Evolutionary conservation across 2,888 invertebrate genomes (phyloP).

Genomic region (Tipula vernalis): DNA sequence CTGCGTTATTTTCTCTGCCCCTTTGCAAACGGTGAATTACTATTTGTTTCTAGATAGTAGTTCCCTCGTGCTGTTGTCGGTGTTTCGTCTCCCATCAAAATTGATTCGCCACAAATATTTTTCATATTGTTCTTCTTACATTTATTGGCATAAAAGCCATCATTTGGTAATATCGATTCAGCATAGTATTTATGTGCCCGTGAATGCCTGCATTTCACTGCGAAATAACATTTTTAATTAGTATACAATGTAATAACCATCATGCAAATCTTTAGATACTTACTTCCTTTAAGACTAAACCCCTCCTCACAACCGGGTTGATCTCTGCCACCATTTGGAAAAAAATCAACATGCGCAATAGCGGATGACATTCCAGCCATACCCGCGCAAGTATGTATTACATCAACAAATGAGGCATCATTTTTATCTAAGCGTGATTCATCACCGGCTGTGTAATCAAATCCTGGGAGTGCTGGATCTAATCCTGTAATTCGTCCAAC

Average conservation of each 20-base stretch:
- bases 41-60: neutral
- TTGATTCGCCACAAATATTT: neutral
- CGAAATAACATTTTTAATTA: neutral
- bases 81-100: constrained; percentile 1
- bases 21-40: neutral
- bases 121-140: neutral
- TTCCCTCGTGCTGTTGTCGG: neutral
- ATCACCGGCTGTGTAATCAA: constrained; percentile 31
- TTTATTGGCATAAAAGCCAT: neutral
- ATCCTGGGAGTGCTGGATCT: constrained; percentile 58
- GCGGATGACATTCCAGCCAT: constrained; percentile 42
- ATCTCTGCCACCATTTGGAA: neutral
- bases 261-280: neutral
- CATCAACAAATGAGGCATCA: constrained; percentile 61
- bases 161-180: neutral
- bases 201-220: neutral
- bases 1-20: neutral
- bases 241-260: neutral
- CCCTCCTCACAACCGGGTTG: neutral
- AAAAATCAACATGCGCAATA: constrained; percentile 6
- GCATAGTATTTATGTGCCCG: neutral
- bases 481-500: constrained; percentile 48
- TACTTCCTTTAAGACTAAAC: neutral
- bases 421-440: constrained; percentile 42
- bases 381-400: constrained; percentile 60